A percentile compares a stretch with the other conserved stretches of the same genome.
Conservation (phyloP, 2,797 vertebrate genomes). For the Typhlichthys subterraneus region DNA sequence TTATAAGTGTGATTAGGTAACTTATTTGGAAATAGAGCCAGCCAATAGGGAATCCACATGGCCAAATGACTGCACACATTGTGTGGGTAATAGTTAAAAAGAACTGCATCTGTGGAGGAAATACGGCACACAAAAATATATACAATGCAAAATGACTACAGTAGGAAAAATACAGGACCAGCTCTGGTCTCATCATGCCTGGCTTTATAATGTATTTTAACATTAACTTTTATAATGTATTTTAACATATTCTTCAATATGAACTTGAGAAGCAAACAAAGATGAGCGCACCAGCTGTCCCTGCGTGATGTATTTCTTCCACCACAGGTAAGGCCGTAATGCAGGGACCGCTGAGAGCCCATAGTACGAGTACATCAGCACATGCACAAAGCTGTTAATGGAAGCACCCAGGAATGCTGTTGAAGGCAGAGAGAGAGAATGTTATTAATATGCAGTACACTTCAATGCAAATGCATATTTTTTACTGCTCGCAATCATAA, state of each 20-base stretch:
- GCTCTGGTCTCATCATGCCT: no score
- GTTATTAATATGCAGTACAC: constrained; percentile 19
- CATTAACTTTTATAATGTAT: neutral
- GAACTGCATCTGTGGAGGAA: constrained; percentile 86
- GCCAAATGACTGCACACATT: constrained; percentile 87
- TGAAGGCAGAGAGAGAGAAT: constrained; percentile 14
- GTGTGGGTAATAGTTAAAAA: constrained; percentile 92
- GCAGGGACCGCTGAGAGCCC: constrained; percentile 90
- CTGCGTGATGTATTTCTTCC: constrained; percentile 99
- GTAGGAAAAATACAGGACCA: constrained; percentile 20
- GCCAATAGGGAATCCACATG: constrained; percentile 86
- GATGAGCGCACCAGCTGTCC: constrained; percentile 89
- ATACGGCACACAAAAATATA: constrained; percentile 19
- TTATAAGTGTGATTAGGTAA: constrained; percentile 91
- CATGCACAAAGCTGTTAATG: constrained; percentile 95
- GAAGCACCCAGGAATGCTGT: constrained; percentile 93
- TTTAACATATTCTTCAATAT: neutral
- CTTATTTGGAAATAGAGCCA: constrained; percentile 95
- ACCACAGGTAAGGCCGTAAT: constrained; percentile 95
- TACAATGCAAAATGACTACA: constrained; percentile 17
- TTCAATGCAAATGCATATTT: neutral
- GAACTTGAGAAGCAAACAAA: neutral
- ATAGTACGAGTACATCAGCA: constrained; percentile 98
- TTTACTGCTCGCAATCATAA: no score
- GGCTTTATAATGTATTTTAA: neutral